phyloP scores from a whole-genome alignment of 2,113 vertebrate genomes.

The Blennius ocellaris region DNA sequence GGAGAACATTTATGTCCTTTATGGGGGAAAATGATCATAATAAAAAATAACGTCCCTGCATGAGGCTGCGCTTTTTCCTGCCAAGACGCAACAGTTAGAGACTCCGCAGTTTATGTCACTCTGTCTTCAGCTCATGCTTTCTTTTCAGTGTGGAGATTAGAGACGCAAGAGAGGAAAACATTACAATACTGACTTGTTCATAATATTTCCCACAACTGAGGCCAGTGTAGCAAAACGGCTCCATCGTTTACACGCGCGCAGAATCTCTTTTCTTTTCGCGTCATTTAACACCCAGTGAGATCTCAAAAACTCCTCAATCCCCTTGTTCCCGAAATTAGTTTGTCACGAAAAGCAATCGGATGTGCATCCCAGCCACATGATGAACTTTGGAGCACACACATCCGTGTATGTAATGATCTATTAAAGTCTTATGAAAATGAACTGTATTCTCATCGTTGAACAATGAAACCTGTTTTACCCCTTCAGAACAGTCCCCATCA shows the following conservation, averaged over 20 bases:
- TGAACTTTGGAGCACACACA: no score
- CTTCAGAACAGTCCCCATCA: no score
- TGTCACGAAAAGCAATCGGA: no score
- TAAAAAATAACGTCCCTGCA: neutral
- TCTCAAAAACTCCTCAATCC: neutral
- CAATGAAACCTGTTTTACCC: no score
- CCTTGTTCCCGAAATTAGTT: no score
- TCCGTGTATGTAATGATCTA: no score
- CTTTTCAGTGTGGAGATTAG: conserved; percentile 15
- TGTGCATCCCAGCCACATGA: no score
- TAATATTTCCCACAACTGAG: conserved; percentile 17
- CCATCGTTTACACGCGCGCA: neutral
- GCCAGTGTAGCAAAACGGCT: conserved; percentile 5
- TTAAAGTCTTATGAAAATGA: no score
- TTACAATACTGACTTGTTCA: conserved; percentile 17
- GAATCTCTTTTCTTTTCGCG: neutral
- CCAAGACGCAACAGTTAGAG: conserved; percentile 1
- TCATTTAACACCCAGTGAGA: conserved; percentile 14
- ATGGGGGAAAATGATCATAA: no score
- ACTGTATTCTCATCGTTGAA: no score
- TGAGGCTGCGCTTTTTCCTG: neutral
- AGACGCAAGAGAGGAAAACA: conserved; percentile 9
- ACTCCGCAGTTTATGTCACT: neutral
- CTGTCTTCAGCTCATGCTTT: conserved; percentile 24
- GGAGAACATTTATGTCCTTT: neutral